Evolutionary conservation across 1,140 invertebrate species (phyloP).

Genomic region (Drosophila rhopaloa): DNA sequence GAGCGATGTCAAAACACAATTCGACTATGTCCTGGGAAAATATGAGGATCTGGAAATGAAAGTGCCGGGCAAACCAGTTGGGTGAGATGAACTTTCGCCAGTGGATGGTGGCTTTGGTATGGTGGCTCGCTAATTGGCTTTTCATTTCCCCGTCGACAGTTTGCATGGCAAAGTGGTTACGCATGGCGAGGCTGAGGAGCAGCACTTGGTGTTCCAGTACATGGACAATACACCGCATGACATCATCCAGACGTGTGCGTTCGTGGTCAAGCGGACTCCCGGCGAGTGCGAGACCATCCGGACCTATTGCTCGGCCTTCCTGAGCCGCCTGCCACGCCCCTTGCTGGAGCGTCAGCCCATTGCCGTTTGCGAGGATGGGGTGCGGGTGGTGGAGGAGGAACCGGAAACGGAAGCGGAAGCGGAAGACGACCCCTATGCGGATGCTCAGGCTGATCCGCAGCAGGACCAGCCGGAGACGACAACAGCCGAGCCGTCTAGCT

Average conservation of each 20-base stretch:
- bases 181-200: conserved; percentile 56
- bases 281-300: conserved; percentile 68
- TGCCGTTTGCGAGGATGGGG: conserved; percentile 63
- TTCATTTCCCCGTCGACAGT: conserved; percentile 37
- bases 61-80: conserved; percentile 65
- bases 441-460: background rate
- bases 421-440: conserved; percentile 24
- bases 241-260: conserved; percentile 76
- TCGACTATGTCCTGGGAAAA: conserved; percentile 64
- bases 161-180: conserved; percentile 71
- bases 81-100: conserved; percentile 45
- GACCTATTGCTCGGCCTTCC: conserved; percentile 66
- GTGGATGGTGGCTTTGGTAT: background rate
- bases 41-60: conserved; percentile 72
- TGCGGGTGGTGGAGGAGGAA: conserved; percentile 38
- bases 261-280: conserved; percentile 49
- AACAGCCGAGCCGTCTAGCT: background rate
- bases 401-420: conserved; percentile 16
- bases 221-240: conserved; percentile 75
- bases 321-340: conserved; percentile 70
- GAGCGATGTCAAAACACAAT: conserved; percentile 48
- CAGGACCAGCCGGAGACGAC: conserved; percentile 4
- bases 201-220: conserved; percentile 75
- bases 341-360: conserved; percentile 61
- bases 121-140: conserved; percentile 13